These are phyloP conservation scores for Sipha maydis DNA, from an alignment of 2,888 invertebrate species.

Conservation along the genomic window DNA sequence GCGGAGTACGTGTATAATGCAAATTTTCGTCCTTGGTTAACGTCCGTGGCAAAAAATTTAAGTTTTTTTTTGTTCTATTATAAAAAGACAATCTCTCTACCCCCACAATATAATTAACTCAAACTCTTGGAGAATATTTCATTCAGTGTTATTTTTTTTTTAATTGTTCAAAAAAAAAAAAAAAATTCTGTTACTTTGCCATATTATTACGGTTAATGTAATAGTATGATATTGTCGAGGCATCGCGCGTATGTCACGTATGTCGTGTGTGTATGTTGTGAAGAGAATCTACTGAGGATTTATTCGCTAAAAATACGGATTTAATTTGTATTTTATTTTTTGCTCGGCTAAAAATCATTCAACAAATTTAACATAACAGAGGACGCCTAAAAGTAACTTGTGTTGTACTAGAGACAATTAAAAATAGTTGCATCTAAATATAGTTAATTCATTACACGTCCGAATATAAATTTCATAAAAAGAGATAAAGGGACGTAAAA, in stretches of 20 bases:
- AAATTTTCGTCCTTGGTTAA: not conserved
- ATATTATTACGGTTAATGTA: constrained; percentile 41
- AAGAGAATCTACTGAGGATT: constrained; percentile 26
- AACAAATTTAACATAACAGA: constrained; percentile 24
- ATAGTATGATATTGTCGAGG: constrained; percentile 27
- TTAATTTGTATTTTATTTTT: constrained; percentile 39
- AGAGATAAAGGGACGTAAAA: not conserved
- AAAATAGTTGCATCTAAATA: constrained; percentile 49
- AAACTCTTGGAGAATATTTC: not conserved
- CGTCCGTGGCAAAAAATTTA: not conserved
- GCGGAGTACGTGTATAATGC: not conserved
- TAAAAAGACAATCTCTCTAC: constrained; percentile 1
- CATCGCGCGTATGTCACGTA: not conserved
- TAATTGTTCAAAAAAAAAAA: constrained; percentile 7
- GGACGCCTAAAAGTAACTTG: constrained; percentile 1
- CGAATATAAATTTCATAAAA: constrained; percentile 6
- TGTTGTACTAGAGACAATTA: constrained; percentile 41
- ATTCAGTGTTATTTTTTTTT: not conserved
- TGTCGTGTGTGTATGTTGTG: not conserved
- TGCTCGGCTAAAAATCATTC: constrained; percentile 31
- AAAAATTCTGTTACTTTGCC: constrained; percentile 21
- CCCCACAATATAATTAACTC: constrained; percentile 22
- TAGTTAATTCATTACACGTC: constrained; percentile 29
- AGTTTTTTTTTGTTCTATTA: not conserved
- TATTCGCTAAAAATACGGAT: constrained; percentile 48